phyloP scores from a whole-genome alignment of 2,888 invertebrate genomes.

The Synanthedon vespiformis region DNA sequence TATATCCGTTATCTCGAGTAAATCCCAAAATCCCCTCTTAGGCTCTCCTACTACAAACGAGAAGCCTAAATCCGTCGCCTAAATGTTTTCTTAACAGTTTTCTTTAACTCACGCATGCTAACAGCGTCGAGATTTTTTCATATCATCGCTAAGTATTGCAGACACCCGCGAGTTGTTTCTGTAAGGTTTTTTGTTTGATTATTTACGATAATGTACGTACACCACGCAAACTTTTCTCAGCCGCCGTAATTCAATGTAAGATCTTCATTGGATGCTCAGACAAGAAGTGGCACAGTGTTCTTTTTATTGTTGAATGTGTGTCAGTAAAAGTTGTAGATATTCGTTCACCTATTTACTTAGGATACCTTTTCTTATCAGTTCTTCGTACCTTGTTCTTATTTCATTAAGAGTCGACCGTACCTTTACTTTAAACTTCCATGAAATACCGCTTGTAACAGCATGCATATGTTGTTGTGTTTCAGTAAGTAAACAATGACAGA shows the following conservation, averaged over 20 bases:
- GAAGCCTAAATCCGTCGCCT: too few relatives aligned
- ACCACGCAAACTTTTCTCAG: slow-evolving; percentile 11
- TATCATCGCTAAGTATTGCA: not conserved
- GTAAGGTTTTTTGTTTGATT: not conserved
- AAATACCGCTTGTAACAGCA: too few relatives aligned
- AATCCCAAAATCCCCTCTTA: too few relatives aligned
- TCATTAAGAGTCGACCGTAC: too few relatives aligned
- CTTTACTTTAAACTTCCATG: too few relatives aligned
- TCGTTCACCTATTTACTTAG: too few relatives aligned
- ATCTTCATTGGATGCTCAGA: not conserved
- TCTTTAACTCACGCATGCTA: not conserved
- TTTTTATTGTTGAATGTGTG: not conserved
- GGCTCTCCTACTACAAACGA: too few relatives aligned
- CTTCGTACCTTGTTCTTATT: too few relatives aligned
- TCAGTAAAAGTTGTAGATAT: not conserved
- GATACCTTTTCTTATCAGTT: too few relatives aligned
- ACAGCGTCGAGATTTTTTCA: not conserved
- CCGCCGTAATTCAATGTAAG: slow-evolving; percentile 3
- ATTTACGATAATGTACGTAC: not conserved
- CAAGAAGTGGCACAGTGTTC: not conserved
- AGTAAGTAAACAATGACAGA: too few relatives aligned
- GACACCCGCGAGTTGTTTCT: not conserved
- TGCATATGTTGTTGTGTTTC: too few relatives aligned
- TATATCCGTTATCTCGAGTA: too few relatives aligned
- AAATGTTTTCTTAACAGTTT: not conserved